These are phyloP conservation scores for Megalurothrips usitatus DNA, from an alignment of 2,888 invertebrate genomes.

Conservation along the genomic window DNA sequence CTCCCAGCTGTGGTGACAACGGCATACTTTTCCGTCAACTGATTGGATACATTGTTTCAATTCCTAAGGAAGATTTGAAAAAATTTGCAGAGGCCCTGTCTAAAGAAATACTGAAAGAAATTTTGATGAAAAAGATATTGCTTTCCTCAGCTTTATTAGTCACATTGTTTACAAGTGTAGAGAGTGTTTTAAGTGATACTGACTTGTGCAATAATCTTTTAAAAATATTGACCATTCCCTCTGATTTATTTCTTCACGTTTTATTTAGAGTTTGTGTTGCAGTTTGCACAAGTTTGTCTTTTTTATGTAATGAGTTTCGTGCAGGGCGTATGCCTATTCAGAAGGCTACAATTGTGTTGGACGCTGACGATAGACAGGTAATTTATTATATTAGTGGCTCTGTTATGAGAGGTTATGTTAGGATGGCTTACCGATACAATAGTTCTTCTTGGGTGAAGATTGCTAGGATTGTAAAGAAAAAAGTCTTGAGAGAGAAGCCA, in stretches of 20 bases:
- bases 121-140: background rate
- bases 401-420: background rate
- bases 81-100: background rate
- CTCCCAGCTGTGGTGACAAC: background rate
- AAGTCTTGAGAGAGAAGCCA: background rate
- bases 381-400: no score
- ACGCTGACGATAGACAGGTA: background rate
- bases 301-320: background rate
- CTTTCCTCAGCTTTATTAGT: background rate
- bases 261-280: background rate
- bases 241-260: background rate
- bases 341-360: background rate
- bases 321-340: background rate
- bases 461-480: background rate
- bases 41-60: background rate
- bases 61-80: background rate
- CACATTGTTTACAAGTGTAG: background rate
- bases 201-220: constrained; percentile 11
- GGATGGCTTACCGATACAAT: background rate
- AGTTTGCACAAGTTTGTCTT: background rate
- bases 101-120: background rate
- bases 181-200: background rate
- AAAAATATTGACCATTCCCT: background rate
- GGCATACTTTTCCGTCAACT: background rate
- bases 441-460: background rate